Base-by-base conservation (phyloP, 2,113 vertebrate genomes). In the Pholis gunnellus region DNA sequence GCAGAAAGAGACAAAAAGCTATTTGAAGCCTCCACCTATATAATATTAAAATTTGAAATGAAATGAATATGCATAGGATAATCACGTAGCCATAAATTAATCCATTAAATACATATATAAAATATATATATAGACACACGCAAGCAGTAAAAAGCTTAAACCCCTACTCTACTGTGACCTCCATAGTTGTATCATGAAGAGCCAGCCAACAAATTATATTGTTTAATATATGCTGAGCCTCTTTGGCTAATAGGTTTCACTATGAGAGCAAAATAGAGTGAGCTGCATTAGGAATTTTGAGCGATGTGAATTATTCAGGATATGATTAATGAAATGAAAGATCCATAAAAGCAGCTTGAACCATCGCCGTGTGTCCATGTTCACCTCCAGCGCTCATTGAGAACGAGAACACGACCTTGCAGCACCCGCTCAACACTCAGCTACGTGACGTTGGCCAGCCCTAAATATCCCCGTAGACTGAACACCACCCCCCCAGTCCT, bases 261-360 rank as follows among this genome's bases (percentile, higher is more conserved):
- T 78, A 73, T 80, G 80, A 80, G 71, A 72, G 54, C 71, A 87
- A 90, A 92, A 88, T 82, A 63, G 78, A 93, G 76, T 89, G 75
- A 46, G 75, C 84, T 91, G 76, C 88, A 85, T 90, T 92, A 89
- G 67, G 85, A 92, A 88, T 92, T 88, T 86, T 87, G 87, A 93
- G 91, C 90, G 88, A 84, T 92, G 89, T 93, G 87, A 93, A 94
- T 94, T 92, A 94, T 95, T 94, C 83, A 92, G 79, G 81, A 79
- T 92, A 85, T 91, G 90, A 94, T 91, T 92, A 93, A 91, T 93
- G 88, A 89, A 94, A 90, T 87, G 79, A 89, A 89, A 86, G 89
- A 87, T 90, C 92, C 85, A 79, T 88, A 90, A 87, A 92, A 90
- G 92, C 81, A 86, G 89, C 85, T 88, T 88, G 84, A 89, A 87